Conservation (phyloP, 2,113 vertebrate genomes). For the Enhydra lutris region DNA sequence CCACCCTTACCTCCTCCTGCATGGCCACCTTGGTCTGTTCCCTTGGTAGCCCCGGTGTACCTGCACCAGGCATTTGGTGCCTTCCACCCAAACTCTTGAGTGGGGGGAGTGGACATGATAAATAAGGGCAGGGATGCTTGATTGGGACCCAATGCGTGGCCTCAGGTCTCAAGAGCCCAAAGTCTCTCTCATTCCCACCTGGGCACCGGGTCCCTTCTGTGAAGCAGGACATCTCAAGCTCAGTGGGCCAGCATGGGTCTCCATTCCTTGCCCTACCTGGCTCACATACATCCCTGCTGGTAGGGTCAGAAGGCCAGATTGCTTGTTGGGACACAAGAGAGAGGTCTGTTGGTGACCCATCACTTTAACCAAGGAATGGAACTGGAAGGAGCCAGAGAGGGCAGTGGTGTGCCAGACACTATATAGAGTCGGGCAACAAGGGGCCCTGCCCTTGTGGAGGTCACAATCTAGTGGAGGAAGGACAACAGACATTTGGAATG, state of each 20-base stretch:
- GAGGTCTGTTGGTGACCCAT: background rate
- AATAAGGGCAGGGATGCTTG: background rate
- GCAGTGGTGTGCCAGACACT: accelerated
- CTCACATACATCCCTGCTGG: background rate
- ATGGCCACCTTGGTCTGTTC: background rate
- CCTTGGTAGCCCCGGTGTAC: background rate
- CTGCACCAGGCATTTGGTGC: background rate
- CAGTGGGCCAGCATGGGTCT: background rate
- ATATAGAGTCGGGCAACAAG: accelerated
- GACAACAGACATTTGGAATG: background rate
- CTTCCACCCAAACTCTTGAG: background rate
- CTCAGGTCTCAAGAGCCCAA: background rate
- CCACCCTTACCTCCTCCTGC: background rate
- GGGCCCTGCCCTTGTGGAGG: background rate
- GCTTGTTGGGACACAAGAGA: background rate
- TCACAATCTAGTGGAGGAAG: background rate
- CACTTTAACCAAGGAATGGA: background rate
- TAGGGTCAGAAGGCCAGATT: background rate
- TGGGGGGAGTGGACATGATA: background rate
- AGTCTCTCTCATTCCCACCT: background rate
- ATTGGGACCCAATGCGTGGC: background rate
- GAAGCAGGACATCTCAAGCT: background rate
- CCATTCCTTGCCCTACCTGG: background rate
- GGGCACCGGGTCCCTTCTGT: background rate
- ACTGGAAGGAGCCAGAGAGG: background rate